A percentile compares a stretch with the other conserved stretches of the same genome.
phyloP scores from a whole-genome alignment of 2,888 invertebrate genomes.

The Drosophila yooni region DNA sequence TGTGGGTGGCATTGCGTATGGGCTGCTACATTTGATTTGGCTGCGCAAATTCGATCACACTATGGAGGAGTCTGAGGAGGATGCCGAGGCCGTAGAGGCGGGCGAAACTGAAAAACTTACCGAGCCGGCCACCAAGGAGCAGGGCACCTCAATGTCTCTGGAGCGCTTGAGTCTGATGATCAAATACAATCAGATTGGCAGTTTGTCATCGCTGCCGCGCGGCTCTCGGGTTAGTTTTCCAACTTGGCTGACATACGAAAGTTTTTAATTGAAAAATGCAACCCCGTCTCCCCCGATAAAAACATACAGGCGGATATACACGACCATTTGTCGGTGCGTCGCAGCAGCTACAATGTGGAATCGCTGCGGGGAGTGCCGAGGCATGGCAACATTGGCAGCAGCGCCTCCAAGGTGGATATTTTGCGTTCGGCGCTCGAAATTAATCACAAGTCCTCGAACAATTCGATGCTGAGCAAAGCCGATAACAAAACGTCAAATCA shows the following conservation, averaged over 20 bases:
- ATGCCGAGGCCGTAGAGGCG: slow-evolving; percentile 85
- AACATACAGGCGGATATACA: slow-evolving; percentile 83
- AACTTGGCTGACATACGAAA: slow-evolving; percentile 21
- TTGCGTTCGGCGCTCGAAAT: slow-evolving; percentile 90
- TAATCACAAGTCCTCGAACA: slow-evolving; percentile 86
- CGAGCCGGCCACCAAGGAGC: slow-evolving; percentile 89
- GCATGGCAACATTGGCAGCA: slow-evolving; percentile 84
- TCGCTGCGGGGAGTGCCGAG: slow-evolving; percentile 81
- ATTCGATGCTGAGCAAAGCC: slow-evolving; percentile 85
- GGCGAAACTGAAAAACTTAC: slow-evolving; percentile 88
- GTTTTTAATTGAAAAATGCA: slow-evolving; percentile 62
- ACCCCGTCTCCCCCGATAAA: background rate
- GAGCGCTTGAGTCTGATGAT: slow-evolving; percentile 91
- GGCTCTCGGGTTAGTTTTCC: slow-evolving; percentile 87
- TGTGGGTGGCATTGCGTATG: slow-evolving; percentile 89
- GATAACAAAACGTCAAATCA: slow-evolving; percentile 87
- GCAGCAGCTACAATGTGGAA: slow-evolving; percentile 85
- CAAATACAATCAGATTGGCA: slow-evolving; percentile 91
- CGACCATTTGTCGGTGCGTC: slow-evolving; percentile 84
- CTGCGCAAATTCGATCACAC: slow-evolving; percentile 87
- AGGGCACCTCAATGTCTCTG: slow-evolving; percentile 89
- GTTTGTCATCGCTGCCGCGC: slow-evolving; percentile 89
- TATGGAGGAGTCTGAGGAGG: slow-evolving; percentile 84
- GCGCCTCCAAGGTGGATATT: slow-evolving; percentile 87
- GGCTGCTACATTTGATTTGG: slow-evolving; percentile 90